Percentiles rank a stretch among this genome's conserved stretches.
These are phyloP conservation scores for Argyresthia albistria DNA, from an alignment of 2,888 invertebrate genomes.

Conservation along the genomic window DNA sequence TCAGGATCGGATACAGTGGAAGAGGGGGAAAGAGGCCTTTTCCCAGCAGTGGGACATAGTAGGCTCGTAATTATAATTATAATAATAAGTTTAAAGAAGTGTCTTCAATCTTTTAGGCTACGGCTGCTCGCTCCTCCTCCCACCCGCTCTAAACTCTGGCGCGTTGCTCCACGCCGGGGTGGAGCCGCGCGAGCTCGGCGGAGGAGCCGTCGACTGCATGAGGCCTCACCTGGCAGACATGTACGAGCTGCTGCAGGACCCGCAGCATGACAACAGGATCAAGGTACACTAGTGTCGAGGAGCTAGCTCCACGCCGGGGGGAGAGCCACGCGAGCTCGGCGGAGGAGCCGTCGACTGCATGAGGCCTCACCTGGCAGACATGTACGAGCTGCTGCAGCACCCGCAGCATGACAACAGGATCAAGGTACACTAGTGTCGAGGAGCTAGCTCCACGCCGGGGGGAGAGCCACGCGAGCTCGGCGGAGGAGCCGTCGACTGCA, in stretches of 20 bases:
- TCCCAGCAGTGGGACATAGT: too few species aligned
- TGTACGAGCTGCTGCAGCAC: conserved; percentile 95
- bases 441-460: conserved; percentile 1
- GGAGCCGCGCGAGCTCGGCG: conserved; percentile 73
- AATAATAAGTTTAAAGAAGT: too few species aligned
- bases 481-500: conserved; percentile 94
- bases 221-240: conserved; percentile 92
- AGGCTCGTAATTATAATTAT: too few species aligned
- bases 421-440: conserved; percentile 74
- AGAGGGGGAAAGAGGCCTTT: too few species aligned
- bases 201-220: conserved; percentile 95
- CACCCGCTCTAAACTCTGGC: conserved; percentile 58
- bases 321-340: conserved; percentile 68
- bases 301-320: conserved; percentile 7
- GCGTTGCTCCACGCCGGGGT: conserved; percentile 25
- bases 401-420: conserved; percentile 97
- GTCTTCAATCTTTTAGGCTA: conserved; percentile 45
- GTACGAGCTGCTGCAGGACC: conserved; percentile 95
- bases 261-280: conserved; percentile 96
- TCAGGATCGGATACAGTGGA: too few species aligned
- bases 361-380: conserved; percentile 91
- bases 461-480: conserved; percentile 69
- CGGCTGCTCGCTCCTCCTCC: conserved; percentile 77
- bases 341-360: conserved; percentile 96
- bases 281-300: conserved; percentile 73